A percentile compares a stretch with the other conserved stretches of the same genome.
These are phyloP conservation scores for Heteropelma amictum DNA, from an alignment of 2,888 invertebrate genomes.

Conservation along the genomic window DNA sequence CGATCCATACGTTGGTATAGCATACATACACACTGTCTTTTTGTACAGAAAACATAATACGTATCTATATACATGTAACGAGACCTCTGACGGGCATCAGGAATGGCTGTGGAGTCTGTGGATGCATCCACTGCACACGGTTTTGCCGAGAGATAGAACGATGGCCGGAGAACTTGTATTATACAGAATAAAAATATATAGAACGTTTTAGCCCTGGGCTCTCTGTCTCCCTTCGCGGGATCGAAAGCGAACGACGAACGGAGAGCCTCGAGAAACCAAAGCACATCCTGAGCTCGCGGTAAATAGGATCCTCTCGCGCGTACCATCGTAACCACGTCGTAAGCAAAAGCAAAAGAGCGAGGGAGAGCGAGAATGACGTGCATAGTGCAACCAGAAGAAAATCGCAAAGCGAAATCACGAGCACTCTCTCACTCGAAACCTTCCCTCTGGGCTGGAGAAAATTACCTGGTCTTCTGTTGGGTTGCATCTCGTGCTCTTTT, in stretches of 20 bases:
- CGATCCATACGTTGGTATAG: not conserved
- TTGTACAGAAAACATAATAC: not conserved
- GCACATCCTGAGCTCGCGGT: conserved; percentile 47
- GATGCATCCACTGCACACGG: conserved; percentile 44
- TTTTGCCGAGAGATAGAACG: conserved; percentile 44
- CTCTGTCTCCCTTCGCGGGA: conserved; percentile 44
- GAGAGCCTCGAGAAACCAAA: conserved; percentile 45
- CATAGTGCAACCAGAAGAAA: conserved; percentile 26
- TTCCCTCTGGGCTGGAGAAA: conserved; percentile 48
- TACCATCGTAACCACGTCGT: conserved; percentile 40
- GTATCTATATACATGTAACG: conserved; percentile 7
- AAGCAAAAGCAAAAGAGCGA: conserved; percentile 1
- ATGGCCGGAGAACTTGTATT: conserved; percentile 41
- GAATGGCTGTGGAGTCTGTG: conserved; percentile 39
- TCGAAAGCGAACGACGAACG: conserved; percentile 41
- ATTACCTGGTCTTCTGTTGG: conserved; percentile 48
- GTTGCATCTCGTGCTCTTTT: conserved; percentile 45
- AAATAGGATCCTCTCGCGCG: conserved; percentile 53
- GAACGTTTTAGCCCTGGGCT: conserved; percentile 46
- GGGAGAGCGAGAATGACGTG: not conserved
- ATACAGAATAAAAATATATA: conserved; percentile 45
- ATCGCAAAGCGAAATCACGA: conserved; percentile 34
- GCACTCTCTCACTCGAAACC: conserved; percentile 4
- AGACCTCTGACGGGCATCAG: conserved; percentile 43
- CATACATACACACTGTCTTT: too few species aligned